phyloP scores from a whole-genome alignment of 2,113 vertebrate genomes.

The Nibea coibor region DNA sequence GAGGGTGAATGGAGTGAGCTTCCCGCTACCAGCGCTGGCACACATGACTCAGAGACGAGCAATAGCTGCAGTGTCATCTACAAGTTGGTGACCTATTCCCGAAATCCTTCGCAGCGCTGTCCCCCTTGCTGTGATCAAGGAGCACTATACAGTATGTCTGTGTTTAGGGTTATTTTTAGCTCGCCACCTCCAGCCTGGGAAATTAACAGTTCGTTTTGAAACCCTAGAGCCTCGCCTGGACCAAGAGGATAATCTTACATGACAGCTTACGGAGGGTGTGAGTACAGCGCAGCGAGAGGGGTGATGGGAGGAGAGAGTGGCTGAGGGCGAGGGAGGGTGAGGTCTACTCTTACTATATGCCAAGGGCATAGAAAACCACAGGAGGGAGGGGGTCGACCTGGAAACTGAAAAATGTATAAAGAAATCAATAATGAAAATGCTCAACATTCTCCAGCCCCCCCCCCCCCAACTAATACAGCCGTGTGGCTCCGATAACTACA shows the following conservation, averaged over 20 bases:
- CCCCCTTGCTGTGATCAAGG: slow-evolving; percentile 43
- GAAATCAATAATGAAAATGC: slow-evolving; percentile 31
- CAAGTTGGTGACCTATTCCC: slow-evolving; percentile 5
- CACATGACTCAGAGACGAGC: not conserved
- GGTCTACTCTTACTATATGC: slow-evolving; percentile 42
- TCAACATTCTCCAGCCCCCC: not conserved
- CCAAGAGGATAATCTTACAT: slow-evolving; percentile 82
- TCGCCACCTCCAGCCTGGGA: slow-evolving; percentile 73
- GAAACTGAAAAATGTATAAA: slow-evolving; percentile 18
- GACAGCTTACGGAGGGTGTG: slow-evolving; percentile 77
- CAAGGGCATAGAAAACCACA: slow-evolving; percentile 24
- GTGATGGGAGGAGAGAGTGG: slow-evolving; percentile 48
- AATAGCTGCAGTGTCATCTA: not conserved
- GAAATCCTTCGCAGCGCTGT: slow-evolving; percentile 30
- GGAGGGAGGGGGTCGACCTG: slow-evolving; percentile 27
- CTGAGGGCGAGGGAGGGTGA: not conserved
- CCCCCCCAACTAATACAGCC: not conserved
- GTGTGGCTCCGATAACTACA: not conserved
- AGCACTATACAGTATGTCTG: slow-evolving; percentile 46
- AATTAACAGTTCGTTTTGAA: slow-evolving; percentile 85
- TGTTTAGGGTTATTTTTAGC: slow-evolving; percentile 79
- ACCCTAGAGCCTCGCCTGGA: slow-evolving; percentile 78
- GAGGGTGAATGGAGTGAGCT: not conserved
- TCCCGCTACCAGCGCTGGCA: not conserved
- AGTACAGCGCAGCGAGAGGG: slow-evolving; percentile 54